Evolutionary conservation across 2,113 vertebrate genomes (phyloP).

Genomic region (Empidonax alnorum): DNA sequence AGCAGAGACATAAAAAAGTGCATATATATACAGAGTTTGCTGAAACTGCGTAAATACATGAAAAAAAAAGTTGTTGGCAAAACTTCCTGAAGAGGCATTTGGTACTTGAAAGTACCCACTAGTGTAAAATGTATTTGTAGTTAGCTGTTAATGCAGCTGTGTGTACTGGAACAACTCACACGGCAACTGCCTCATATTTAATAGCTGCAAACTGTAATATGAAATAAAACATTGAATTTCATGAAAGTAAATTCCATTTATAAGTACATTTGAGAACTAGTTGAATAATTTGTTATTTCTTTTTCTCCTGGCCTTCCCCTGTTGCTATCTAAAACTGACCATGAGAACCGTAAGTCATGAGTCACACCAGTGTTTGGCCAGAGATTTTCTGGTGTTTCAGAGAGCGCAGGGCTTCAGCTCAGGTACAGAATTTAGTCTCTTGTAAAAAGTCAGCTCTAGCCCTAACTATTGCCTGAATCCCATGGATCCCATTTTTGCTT

Average conservation of each 20-base stretch:
- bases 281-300: not conserved
- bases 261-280: conserved; percentile 2
- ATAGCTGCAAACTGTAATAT: conserved; percentile 56
- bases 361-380: not conserved
- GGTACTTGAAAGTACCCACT: conserved; percentile 31
- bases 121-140: conserved; percentile 52
- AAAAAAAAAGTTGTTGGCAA: conserved; percentile 46
- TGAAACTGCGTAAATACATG: not conserved
- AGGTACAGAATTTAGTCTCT: not conserved
- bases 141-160: conserved; percentile 68
- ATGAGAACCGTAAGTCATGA: not conserved
- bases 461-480: not conserved
- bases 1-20: conserved; percentile 7
- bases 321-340: conserved; percentile 27
- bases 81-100: conserved; percentile 52
- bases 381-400: not conserved
- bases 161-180: conserved; percentile 61
- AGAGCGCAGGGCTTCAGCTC: not conserved
- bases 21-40: not conserved
- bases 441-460: not conserved
- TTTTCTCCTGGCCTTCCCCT: not conserved
- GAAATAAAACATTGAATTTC: conserved; percentile 52
- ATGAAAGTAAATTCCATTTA: conserved; percentile 26
- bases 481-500: not conserved
- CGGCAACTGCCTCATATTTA: conserved; percentile 58